Evolutionary conservation across 1,140 invertebrate genomes (phyloP).

Genomic region (Carcinoscorpius rotundicauda): DNA sequence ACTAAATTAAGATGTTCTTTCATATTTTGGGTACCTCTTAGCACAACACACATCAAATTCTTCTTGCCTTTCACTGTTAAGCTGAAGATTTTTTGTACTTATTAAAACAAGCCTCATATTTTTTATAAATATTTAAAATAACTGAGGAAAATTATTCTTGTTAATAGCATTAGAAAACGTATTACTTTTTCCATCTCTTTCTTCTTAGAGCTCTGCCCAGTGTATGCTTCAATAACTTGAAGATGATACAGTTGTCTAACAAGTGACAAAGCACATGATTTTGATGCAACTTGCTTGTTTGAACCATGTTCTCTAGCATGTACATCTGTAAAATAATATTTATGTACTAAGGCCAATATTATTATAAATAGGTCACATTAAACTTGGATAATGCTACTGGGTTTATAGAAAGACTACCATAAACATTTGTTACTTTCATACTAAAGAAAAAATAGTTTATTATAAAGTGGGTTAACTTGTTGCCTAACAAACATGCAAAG

Average conservation of each 20-base stretch:
- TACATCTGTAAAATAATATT: slow-evolving; percentile 39
- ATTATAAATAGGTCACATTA: no score
- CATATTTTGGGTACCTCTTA: no score
- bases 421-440: no score
- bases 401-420: no score
- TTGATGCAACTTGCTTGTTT: slow-evolving; percentile 91
- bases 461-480: no score
- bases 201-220: slow-evolving; percentile 73
- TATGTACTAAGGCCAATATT: neutral
- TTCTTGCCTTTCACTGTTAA: no score
- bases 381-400: no score
- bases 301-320: slow-evolving; percentile 81
- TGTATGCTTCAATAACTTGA: slow-evolving; percentile 77
- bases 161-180: slow-evolving; percentile 28
- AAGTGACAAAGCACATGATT: slow-evolving; percentile 87
- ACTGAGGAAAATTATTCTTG: neutral
- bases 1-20: no score
- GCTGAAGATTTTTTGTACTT: slow-evolving; percentile 6
- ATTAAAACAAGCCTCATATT: neutral
- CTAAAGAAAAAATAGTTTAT: no score
- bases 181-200: slow-evolving; percentile 53
- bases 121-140: neutral
- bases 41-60: no score
- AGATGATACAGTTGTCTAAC: slow-evolving; percentile 91
- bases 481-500: no score